These are phyloP conservation scores for Synchiropus splendidus DNA, from an alignment of 2,113 vertebrate genomes.

Conservation along the genomic window DNA sequence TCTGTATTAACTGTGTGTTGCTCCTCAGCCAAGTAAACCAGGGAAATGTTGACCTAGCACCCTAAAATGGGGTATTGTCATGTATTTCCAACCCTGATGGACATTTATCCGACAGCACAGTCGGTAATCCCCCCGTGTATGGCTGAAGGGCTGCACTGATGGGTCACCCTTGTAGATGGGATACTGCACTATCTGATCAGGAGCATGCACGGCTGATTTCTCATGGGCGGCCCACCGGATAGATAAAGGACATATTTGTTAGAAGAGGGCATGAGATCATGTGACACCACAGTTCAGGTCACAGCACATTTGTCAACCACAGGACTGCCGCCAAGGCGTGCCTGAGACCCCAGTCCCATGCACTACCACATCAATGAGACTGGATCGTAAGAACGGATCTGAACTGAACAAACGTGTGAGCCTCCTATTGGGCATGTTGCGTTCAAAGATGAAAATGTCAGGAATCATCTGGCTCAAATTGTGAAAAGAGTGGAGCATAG, in stretches of 20 bases:
- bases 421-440: too few relatives aligned
- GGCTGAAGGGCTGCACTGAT: conserved; percentile 7
- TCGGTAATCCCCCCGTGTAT: conserved; percentile 8
- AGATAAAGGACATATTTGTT: conserved; percentile 6
- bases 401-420: too few relatives aligned
- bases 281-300: conserved; percentile 22
- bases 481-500: too few relatives aligned
- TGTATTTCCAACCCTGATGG: conserved; percentile 8
- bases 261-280: conserved; percentile 10
- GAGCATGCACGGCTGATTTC: conserved; percentile 12
- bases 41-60: conserved; percentile 27
- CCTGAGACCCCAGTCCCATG: too few relatives aligned
- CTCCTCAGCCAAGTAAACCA: conserved; percentile 21
- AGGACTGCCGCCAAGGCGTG: too few relatives aligned
- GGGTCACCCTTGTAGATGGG: conserved; percentile 10
- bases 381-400: too few relatives aligned
- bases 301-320: neutral
- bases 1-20: conserved; percentile 53
- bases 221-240: conserved; percentile 6
- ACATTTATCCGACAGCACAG: conserved; percentile 20
- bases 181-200: conserved; percentile 31
- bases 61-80: conserved; percentile 27
- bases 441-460: too few relatives aligned
- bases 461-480: too few relatives aligned
- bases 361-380: too few relatives aligned